A percentile compares a stretch with the other conserved stretches of the same genome.
Conservation (phyloP, 2,113 vertebrate species). For the Seriola aureovittata region DNA sequence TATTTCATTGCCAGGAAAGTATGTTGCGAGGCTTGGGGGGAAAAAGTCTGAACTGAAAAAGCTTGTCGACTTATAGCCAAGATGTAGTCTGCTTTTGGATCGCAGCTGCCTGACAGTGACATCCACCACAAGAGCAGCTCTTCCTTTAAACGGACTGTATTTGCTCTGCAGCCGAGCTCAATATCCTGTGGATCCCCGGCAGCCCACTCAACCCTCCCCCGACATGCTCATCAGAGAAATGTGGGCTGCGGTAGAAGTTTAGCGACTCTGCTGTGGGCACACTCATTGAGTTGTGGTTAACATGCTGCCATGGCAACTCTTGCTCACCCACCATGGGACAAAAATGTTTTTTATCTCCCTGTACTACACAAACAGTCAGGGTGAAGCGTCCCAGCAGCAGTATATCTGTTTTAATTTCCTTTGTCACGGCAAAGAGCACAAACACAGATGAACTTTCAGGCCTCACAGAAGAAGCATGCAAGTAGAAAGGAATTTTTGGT, state of each 20-base stretch:
- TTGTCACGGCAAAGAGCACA: slow-evolving; percentile 50
- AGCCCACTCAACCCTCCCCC: slow-evolving; percentile 39
- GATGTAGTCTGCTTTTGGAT: slow-evolving; percentile 13
- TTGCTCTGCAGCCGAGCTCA: slow-evolving; percentile 74
- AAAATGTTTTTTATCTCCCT: slow-evolving; percentile 91
- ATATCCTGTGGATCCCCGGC: slow-evolving; percentile 72
- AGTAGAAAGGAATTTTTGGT: slow-evolving; percentile 10
- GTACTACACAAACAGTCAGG: slow-evolving; percentile 89
- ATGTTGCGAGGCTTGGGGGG: not conserved
- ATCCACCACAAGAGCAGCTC: slow-evolving; percentile 22
- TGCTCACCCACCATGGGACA: slow-evolving; percentile 87
- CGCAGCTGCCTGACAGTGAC: slow-evolving; percentile 38
- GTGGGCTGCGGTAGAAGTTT: slow-evolving; percentile 82
- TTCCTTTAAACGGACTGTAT: slow-evolving; percentile 55
- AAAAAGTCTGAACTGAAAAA: slow-evolving; percentile 1
- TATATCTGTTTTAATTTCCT: slow-evolving; percentile 70
- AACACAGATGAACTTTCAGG: slow-evolving; percentile 53
- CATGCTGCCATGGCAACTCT: slow-evolving; percentile 90
- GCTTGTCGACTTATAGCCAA: slow-evolving; percentile 17
- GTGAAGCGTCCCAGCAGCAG: slow-evolving; percentile 78
- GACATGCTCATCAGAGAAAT: slow-evolving; percentile 78
- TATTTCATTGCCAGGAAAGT: slow-evolving; percentile 29
- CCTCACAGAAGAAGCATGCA: slow-evolving; percentile 10
- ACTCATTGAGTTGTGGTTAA: slow-evolving; percentile 90
- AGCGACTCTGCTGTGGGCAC: slow-evolving; percentile 85